A percentile compares a stretch with the other conserved stretches of the same genome.
Conservation (phyloP, 2,797 vertebrate species). For the Mormyrops boulengeri region DNA sequence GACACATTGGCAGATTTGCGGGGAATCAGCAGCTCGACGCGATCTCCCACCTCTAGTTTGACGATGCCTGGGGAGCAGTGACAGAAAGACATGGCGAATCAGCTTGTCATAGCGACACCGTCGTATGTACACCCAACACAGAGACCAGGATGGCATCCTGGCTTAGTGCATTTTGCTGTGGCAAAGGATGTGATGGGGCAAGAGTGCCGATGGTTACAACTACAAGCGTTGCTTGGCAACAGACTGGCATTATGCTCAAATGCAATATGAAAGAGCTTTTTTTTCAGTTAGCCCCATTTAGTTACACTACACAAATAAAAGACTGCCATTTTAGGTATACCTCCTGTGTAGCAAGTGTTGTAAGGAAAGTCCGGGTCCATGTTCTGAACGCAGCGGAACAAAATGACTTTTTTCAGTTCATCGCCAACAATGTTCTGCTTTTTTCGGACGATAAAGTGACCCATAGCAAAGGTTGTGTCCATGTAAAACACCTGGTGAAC, state of each 20-base stretch:
- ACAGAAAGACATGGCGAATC: not conserved
- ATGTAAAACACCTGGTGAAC: conserved; percentile 78
- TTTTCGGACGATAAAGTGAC: conserved; percentile 82
- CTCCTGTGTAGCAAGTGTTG: conserved; percentile 94
- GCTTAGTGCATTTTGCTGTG: not conserved
- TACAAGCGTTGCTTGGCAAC: not conserved
- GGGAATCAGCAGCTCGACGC: conserved; percentile 84
- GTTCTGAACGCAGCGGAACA: conserved; percentile 90
- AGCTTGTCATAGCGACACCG: not conserved
- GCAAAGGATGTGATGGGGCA: not conserved
- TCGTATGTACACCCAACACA: not conserved
- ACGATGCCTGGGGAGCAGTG: conserved; percentile 68
- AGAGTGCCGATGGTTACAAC: not conserved
- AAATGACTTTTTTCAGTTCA: conserved; percentile 73
- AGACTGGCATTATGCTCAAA: not conserved
- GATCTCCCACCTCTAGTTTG: conserved; percentile 83
- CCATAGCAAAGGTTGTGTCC: conserved; percentile 82
- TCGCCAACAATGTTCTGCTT: conserved; percentile 83
- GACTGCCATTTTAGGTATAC: conserved; percentile 50
- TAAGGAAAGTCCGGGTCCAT: conserved; percentile 75
- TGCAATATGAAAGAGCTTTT: not conserved
- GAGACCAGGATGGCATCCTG: not conserved
- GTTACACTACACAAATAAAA: not conserved
- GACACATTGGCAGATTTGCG: conserved; percentile 74
- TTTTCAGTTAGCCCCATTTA: not conserved